Evolutionary conservation across 2,797 vertebrate genomes (phyloP).

Genomic region (Rhinatrema bivittatum): DNA sequence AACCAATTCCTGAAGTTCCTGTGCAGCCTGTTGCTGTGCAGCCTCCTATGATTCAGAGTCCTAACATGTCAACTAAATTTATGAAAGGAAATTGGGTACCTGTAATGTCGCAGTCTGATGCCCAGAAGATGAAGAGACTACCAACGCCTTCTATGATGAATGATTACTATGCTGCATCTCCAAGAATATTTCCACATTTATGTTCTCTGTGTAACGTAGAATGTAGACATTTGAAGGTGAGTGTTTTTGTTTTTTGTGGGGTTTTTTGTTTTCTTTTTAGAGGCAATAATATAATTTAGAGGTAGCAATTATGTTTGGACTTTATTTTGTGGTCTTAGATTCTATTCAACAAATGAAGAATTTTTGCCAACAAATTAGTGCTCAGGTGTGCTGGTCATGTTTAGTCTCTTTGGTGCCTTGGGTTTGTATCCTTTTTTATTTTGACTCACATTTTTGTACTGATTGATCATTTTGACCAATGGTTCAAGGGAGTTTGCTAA

Average conservation of each 20-base stretch:
- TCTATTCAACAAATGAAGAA: constrained; percentile 11
- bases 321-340: not conserved
- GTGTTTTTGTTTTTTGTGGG: constrained; percentile 53
- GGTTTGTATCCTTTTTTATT: no score
- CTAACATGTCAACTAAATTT: constrained; percentile 13
- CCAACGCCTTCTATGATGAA: constrained; percentile 83
- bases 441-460: no score
- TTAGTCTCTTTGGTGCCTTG: constrained; percentile 10
- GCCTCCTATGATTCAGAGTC: constrained; percentile 59
- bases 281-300: no score
- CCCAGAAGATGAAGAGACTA: constrained; percentile 55
- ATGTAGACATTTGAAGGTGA: constrained; percentile 88
- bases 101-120: constrained; percentile 35
- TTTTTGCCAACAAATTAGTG: constrained; percentile 35
- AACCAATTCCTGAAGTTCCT: constrained; percentile 15
- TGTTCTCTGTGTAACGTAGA: constrained; percentile 94
- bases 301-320: no score
- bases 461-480: no score
- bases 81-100: constrained; percentile 57
- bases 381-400: not conserved
- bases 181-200: constrained; percentile 89
- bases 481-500: no score
- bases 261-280: not conserved
- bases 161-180: constrained; percentile 82
- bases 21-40: no score